Conservation (phyloP, 2,888 invertebrate species). For the Caradrina kadenii region DNA sequence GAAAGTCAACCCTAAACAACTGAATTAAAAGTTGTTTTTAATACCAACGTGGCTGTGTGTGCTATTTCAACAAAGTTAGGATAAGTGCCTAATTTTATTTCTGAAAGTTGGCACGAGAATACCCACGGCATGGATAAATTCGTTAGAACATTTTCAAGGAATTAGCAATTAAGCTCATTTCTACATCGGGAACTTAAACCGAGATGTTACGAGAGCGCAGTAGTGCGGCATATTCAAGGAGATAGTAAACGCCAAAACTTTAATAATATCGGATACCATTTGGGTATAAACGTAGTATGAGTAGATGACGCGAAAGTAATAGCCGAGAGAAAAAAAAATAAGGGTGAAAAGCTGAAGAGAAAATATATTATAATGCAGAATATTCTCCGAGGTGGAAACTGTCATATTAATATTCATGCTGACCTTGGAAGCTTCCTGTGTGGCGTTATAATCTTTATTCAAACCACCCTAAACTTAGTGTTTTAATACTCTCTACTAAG, state of each 20-base stretch:
- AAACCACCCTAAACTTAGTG: constrained; percentile 43
- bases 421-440: constrained; percentile 52
- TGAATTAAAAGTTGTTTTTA: background rate
- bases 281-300: constrained; percentile 41
- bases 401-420: constrained; percentile 60
- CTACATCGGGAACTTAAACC: constrained; percentile 39
- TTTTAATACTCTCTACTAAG: constrained; percentile 45
- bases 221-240: constrained; percentile 22
- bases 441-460: constrained; percentile 44
- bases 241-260: constrained; percentile 44
- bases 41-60: constrained; percentile 2
- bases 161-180: constrained; percentile 46
- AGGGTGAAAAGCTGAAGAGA: constrained; percentile 33
- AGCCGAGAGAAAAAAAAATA: constrained; percentile 51
- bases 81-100: constrained; percentile 25
- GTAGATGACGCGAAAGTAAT: constrained; percentile 52
- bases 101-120: constrained; percentile 28
- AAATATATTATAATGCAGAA: constrained; percentile 58
- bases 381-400: constrained; percentile 53
- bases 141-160: constrained; percentile 43
- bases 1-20: constrained; percentile 8
- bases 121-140: constrained; percentile 38
- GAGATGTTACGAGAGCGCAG: constrained; percentile 17
- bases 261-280: constrained; percentile 41
- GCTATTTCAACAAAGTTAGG: constrained; percentile 16